Conservation (phyloP, 2,113 vertebrate genomes). For the Morone saxatilis region DNA sequence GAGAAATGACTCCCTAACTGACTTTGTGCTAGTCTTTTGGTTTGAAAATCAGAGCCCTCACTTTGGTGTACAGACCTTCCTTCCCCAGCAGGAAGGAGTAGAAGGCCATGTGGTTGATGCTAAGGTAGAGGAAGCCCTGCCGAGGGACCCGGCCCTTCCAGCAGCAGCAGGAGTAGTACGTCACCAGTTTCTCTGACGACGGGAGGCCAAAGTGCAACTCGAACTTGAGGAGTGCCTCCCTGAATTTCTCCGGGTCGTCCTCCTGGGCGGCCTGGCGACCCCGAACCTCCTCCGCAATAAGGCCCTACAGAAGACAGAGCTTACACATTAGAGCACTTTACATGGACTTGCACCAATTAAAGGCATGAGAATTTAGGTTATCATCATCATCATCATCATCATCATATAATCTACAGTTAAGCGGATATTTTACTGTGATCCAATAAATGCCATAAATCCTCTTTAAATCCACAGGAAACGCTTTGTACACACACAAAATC, state of each 20-base stretch:
- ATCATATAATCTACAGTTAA: not conserved
- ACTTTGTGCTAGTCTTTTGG: too few relatives aligned
- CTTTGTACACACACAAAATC: not conserved
- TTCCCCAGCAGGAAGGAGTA: conserved; percentile 98
- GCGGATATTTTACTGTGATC: not conserved
- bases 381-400: not conserved
- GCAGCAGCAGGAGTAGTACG: conserved; percentile 95
- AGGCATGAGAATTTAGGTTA: too few relatives aligned
- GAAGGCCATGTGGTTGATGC: conserved; percentile 97
- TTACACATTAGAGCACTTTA: not conserved
- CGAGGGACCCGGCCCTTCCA: conserved; percentile 98
- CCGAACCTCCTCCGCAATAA: conserved; percentile 94
- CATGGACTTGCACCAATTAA: not conserved
- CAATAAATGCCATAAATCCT: not conserved
- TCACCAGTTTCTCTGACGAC: conserved; percentile 92
- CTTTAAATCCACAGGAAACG: not conserved
- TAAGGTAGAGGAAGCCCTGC: conserved; percentile 97
- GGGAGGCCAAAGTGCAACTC: conserved; percentile 94
- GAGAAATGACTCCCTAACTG: not conserved
- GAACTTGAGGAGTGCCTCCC: conserved; percentile 93
- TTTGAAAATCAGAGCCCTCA: conserved; percentile 38
- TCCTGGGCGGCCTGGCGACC: conserved; percentile 92
- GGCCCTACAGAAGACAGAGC: conserved; percentile 83
- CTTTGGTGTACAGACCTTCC: conserved; percentile 86
- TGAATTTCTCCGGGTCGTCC: conserved; percentile 93